Evolutionary conservation across 2,113 vertebrate genomes (phyloP).

Genomic region (Coturnix japonica): DNA sequence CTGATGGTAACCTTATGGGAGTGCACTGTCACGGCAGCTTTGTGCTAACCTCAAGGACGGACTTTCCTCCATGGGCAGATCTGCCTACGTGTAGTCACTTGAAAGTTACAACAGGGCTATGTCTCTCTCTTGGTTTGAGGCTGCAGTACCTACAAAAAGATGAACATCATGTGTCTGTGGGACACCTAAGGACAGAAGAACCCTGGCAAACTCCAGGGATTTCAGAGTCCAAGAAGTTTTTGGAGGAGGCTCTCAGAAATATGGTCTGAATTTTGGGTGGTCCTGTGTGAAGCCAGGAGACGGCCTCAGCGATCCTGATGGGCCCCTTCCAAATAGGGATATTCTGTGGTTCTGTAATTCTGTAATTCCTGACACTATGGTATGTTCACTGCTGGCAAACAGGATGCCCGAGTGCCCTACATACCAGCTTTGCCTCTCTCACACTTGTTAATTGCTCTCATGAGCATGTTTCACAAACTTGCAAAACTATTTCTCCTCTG

Average conservation of each 20-base stretch:
- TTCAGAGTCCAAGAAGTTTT: neutral
- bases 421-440: neutral
- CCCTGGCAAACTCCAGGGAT: neutral
- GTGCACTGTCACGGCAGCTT: fast-evolving
- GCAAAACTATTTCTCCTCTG: neutral
- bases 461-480: neutral
- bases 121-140: neutral
- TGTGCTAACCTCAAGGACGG: neutral
- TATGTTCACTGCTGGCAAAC: neutral
- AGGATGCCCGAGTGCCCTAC: neutral
- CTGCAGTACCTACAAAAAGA: neutral
- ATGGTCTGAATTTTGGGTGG: neutral
- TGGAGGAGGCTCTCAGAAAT: neutral
- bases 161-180: neutral
- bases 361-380: neutral
- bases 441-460: neutral
- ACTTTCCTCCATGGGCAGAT: neutral
- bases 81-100: neutral
- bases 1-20: neutral
- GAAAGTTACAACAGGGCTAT: neutral
- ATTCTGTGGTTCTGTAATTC: neutral
- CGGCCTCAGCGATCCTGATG: neutral
- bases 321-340: neutral
- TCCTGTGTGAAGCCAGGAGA: neutral
- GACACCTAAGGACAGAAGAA: neutral